Percentiles rank a stretch among this genome's conserved stretches.
phyloP scores from a whole-genome alignment of 2,113 vertebrate genomes.

The Thalassarche chlororhynchos region DNA sequence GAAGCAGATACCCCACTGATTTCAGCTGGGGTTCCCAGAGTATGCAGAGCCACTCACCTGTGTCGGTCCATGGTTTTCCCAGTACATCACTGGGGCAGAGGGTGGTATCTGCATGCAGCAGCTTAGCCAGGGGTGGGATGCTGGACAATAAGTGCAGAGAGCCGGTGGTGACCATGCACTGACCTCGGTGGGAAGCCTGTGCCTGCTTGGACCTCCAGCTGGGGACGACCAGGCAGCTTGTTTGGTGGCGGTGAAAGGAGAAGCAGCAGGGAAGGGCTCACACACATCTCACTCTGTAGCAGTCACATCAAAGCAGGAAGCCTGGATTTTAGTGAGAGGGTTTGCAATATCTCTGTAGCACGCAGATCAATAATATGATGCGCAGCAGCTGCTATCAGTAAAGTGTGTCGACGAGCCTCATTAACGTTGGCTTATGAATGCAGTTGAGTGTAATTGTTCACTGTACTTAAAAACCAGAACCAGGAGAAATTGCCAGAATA shows the following conservation, averaged over 20 bases:
- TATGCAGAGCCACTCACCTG: neutral
- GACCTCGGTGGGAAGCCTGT: neutral
- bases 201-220: neutral
- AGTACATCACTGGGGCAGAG: neutral
- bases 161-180: rapidly evolving
- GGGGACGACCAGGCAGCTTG: neutral
- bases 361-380: neutral
- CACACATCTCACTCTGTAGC: neutral
- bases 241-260: neutral
- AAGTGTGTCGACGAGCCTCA: neutral
- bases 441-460: neutral
- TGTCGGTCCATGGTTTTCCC: rapidly evolving
- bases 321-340: neutral
- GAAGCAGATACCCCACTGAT: neutral
- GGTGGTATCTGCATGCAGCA: neutral
- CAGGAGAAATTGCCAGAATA: neutral
- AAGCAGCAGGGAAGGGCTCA: rapidly evolving
- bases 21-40: neutral
- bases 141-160: neutral
- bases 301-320: neutral
- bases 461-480: neutral
- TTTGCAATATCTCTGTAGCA: neutral
- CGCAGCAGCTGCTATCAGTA: neutral
- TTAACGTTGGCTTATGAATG: neutral
- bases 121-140: neutral